Evolutionary conservation across 2,888 invertebrate species (phyloP).

Genomic region (Acanthococcus lagerstroemiae): DNA sequence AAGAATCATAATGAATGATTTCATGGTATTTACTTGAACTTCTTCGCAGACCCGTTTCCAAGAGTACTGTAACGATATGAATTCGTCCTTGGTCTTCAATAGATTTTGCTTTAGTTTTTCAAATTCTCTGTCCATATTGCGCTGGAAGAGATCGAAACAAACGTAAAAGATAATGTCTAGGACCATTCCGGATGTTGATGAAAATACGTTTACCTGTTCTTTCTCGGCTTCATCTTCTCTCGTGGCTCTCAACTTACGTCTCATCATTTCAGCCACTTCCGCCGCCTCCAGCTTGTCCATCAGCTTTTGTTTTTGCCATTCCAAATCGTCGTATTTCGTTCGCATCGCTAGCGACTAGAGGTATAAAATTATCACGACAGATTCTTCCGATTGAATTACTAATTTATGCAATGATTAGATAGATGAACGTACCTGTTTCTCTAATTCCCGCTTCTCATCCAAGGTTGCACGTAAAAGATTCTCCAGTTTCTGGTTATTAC

Average conservation of each 20-base stretch:
- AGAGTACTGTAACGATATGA: background rate
- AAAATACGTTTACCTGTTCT: background rate
- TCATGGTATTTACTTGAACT: background rate
- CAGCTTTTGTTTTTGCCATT: conserved; percentile 7
- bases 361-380: too few species aligned
- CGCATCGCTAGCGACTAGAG: background rate
- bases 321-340: conserved; percentile 10
- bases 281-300: conserved; percentile 12
- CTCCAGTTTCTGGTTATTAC: too few species aligned
- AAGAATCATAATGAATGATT: background rate
- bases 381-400: too few species aligned
- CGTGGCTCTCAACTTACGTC: background rate
- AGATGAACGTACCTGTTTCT: too few species aligned
- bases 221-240: background rate
- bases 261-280: background rate
- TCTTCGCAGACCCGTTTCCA: conserved; percentile 6
- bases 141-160: background rate
- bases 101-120: conserved; percentile 5
- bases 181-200: too few species aligned
- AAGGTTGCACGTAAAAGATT: too few species aligned
- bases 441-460: too few species aligned
- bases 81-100: background rate
- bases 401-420: too few species aligned
- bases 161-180: too few species aligned
- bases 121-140: conserved; percentile 4